Percentiles rank a stretch among this genome's conserved stretches.
phyloP scores from a whole-genome alignment of 1,140 invertebrate genomes.

The Fopius arisanus region DNA sequence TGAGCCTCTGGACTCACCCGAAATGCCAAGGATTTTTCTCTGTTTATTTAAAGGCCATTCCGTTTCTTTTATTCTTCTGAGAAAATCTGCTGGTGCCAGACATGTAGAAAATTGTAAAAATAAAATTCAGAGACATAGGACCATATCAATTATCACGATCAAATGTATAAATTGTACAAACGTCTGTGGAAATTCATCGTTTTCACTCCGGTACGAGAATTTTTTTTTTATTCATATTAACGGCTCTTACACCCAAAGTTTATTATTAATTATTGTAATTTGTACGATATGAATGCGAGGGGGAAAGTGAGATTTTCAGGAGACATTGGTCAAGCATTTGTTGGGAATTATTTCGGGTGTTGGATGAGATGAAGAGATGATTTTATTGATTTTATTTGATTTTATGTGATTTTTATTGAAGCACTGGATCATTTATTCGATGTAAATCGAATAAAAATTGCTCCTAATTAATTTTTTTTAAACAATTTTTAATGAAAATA shows the following conservation, averaged over 20 bases:
- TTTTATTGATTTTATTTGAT: no score
- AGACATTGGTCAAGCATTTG: not conserved
- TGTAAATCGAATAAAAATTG: no score
- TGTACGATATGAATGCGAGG: constrained; percentile 55
- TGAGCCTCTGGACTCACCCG: no score
- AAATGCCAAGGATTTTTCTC: no score
- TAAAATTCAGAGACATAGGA: constrained; percentile 26
- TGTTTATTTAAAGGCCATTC: not conserved
- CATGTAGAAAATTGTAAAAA: not conserved
- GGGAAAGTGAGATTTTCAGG: not conserved
- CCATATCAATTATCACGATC: constrained; percentile 40
- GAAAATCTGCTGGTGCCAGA: constrained; percentile 2
- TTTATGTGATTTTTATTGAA: no score
- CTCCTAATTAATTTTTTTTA: no score
- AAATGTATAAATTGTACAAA: constrained; percentile 51
- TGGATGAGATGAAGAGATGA: not conserved
- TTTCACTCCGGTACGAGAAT: constrained; percentile 27
- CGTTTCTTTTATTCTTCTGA: not conserved
- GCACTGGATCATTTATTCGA: no score
- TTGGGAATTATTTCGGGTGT: not conserved
- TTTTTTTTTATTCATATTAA: constrained; percentile 46
- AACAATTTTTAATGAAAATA: no score
- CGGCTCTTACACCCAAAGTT: constrained; percentile 54
- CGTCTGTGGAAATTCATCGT: constrained; percentile 30
- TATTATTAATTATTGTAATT: constrained; percentile 56